Evolutionary conservation across 2,797 vertebrate genomes (phyloP).

Genomic region (Sylvia borin): DNA sequence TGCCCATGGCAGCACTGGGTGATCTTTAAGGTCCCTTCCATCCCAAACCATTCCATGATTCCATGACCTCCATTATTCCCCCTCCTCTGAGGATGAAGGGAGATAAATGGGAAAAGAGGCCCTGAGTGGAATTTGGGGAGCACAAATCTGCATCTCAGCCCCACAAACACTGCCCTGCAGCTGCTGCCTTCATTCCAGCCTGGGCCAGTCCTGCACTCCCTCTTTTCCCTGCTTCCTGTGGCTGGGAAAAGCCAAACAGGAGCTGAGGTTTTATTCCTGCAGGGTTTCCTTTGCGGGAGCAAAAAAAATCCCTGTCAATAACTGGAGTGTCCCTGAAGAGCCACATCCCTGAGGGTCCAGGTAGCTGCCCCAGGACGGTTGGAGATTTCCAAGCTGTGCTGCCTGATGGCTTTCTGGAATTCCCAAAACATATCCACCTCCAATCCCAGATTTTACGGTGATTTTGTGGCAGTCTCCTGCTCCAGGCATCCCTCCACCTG

Average conservation of each 20-base stretch:
- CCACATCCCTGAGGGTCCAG: background rate
- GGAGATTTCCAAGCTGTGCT: background rate
- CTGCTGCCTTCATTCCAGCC: background rate
- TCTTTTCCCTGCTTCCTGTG: background rate
- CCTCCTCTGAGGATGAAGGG: background rate
- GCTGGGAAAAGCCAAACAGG: background rate
- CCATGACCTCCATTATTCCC: background rate
- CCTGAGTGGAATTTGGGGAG: background rate
- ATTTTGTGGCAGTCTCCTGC: background rate
- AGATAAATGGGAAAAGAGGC: background rate
- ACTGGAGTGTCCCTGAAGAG: background rate
- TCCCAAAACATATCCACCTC: background rate
- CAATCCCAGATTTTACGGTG: background rate
- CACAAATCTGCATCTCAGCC: background rate
- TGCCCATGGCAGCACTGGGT: background rate
- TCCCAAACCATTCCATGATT: background rate
- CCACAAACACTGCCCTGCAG: background rate
- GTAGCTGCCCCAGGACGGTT: background rate
- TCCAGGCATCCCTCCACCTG: background rate
- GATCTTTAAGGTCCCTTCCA: background rate
- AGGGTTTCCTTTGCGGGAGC: background rate
- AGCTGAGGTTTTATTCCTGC: conserved; percentile 10
- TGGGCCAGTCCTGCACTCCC: background rate
- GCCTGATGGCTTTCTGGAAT: background rate
- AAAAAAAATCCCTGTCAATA: background rate